A percentile compares a stretch with the other conserved stretches of the same genome.
Evolutionary conservation across 2,113 vertebrate genomes (phyloP).

Genomic region (Halcyon senegalensis): DNA sequence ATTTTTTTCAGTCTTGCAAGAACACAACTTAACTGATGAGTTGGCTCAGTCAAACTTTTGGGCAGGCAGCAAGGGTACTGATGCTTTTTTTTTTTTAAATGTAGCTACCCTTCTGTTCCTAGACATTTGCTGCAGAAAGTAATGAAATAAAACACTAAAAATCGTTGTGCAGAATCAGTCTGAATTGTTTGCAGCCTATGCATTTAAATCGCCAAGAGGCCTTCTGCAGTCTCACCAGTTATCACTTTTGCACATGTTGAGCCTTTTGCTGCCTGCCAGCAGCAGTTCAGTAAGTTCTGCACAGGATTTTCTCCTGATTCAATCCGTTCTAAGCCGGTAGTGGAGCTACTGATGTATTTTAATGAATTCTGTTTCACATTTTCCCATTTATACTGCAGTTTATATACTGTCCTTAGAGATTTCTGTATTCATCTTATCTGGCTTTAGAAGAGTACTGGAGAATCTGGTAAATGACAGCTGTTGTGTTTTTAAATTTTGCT

Average conservation of each 20-base stretch:
- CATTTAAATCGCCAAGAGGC: conserved; percentile 47
- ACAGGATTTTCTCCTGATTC: conserved; percentile 60
- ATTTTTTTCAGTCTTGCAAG: not conserved
- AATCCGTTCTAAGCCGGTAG: conserved; percentile 26
- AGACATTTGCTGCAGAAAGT: not conserved
- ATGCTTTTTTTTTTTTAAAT: not conserved
- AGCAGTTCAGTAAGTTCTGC: conserved; percentile 51
- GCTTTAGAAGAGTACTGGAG: conserved; percentile 37
- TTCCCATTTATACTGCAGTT: conserved; percentile 57
- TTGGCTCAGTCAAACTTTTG: not conserved
- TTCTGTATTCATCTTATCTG: conserved; percentile 62
- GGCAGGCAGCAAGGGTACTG: not conserved
- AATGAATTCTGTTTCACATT: conserved; percentile 58
- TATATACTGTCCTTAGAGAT: conserved; percentile 49
- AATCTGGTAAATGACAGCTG: conserved; percentile 53
- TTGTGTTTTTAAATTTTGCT: conserved; percentile 44
- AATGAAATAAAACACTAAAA: conserved; percentile 29
- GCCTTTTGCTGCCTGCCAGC: conserved; percentile 50
- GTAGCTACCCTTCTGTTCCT: not conserved
- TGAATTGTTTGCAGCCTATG: conserved; percentile 23
- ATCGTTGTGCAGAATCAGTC: not conserved
- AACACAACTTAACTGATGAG: not conserved
- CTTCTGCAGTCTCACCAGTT: conserved; percentile 54
- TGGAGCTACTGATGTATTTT: conserved; percentile 51
- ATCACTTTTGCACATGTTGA: conserved; percentile 57